Base-by-base conservation (phyloP, 2,797 vertebrate genomes). In the Onychomys torridus region DNA sequence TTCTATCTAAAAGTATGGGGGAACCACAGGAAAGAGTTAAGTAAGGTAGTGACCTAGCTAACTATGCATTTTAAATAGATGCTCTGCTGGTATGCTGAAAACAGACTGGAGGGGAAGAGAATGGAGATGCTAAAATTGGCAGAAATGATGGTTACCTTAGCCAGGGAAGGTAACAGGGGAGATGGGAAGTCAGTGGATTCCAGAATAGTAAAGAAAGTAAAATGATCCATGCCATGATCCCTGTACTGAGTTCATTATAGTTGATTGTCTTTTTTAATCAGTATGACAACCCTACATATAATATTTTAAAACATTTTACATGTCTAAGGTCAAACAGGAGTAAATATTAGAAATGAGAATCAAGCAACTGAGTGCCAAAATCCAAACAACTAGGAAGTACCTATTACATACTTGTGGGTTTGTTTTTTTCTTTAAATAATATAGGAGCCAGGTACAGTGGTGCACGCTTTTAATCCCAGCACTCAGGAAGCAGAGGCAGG, bases 71-170 rank as follows among this genome's bases (percentile, higher is more conserved):
- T 97, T 96, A 97, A 97, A 94, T 90, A 96, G 93, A 96, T 96
- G 76, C 82, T 96, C 90, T 87, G 84, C 75, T 81, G 81, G 81
- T 96, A 78, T 96, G 95, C 96, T 94, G 94, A 94, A 94, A 96
- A 97, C 96, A 97, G 93, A 96, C 92, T 78, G 65, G 90, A 95
- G 89, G 89, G 71, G 84, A 95, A 95, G 93, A 94, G 67, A 95
- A 57, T 71, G 34, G 77, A 95, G 94, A 95, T 97, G 95, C 88
- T 97, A 97, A 97, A 97, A 97, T 94, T 97, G 96, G 92, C 95
- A 96, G 87, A 94, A 96, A 95, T 4, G 34, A 97, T 97, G 95
- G 90, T 59, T 5, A 8, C 67, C 94, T 92, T 97, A 97, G 93
- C 92, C 94, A 97, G 63, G 73, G 81, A 79, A 95, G 92, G 85